phyloP scores from a whole-genome alignment of 2,113 vertebrate species.

The Prinia subflava region DNA sequence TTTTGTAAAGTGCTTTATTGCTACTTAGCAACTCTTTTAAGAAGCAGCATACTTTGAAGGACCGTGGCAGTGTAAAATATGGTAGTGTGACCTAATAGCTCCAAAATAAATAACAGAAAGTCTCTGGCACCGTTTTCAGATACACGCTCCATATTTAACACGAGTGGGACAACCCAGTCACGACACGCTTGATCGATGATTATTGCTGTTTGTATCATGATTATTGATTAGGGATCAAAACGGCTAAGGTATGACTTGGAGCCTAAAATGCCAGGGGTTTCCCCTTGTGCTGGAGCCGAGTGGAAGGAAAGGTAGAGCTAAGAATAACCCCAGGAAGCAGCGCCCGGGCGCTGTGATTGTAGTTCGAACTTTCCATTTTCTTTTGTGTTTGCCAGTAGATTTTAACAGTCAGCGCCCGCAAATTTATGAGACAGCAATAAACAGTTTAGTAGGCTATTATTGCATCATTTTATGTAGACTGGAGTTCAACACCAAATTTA shows the following conservation, averaged over 20 bases:
- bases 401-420: not conserved
- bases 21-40: conserved; percentile 43
- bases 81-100: conserved; percentile 25
- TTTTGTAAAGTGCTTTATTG: conserved; percentile 31
- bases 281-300: not conserved
- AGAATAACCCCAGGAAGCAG: not conserved
- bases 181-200: conserved; percentile 12
- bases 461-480: conserved; percentile 40
- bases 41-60: conserved; percentile 22
- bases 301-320: not conserved
- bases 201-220: conserved; percentile 20
- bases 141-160: conserved; percentile 38
- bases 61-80: conserved; percentile 37
- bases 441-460: conserved; percentile 49
- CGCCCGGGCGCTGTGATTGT: not conserved
- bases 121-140: conserved; percentile 3
- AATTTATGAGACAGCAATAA: conserved; percentile 55
- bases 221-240: conserved; percentile 39
- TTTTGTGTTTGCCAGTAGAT: conserved; percentile 47
- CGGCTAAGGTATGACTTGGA: not conserved
- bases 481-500: conserved; percentile 51
- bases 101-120: conserved; percentile 48
- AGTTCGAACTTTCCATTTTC: conserved; percentile 2
- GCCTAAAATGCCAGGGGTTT: not conserved
- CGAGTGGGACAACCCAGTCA: conserved; percentile 18